Evolutionary conservation across 2,113 vertebrate species (phyloP), one percentile per base, ranked within the genome.

Genomic region (Sporophila hypoxantha): DNA sequence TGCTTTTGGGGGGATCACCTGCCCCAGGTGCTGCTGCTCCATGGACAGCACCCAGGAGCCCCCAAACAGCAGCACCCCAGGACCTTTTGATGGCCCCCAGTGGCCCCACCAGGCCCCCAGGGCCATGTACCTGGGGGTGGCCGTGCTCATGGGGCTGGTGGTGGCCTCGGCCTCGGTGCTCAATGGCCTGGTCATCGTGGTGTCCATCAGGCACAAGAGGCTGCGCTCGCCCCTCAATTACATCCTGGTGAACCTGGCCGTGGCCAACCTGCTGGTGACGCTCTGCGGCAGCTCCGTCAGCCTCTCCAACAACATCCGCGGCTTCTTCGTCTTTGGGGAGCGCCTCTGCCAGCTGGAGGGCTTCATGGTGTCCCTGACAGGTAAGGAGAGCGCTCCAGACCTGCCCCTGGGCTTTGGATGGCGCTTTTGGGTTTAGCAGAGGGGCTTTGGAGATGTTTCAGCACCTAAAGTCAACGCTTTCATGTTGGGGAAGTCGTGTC

Each of bases 341-440:
- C 18, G 6, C 3, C 10, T 94, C 44, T 95, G 96, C 2, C 30
- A 94, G 90, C 92, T 97, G 30, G 96, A 97, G 91, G 96, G 96
- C 67, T 96, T 96, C 96, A 94, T 96, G 95, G 95, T 97, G 41
- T 95, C 96, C 41, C 76, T 97, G 55, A 97, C 96, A 44, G 96
- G 96, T 97, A 49, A 94, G 87, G 57, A 14, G 25, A 4, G 0
- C 4, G 0, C 34, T 27, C 0, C 0, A 42, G 4, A 3, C 12
- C 41, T 3, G 6, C 2, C 23, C 4, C 0, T 18, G 32, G 46
- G 26, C 32, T 75, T 23, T 15, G 41, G 25, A 0, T 10, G 56
- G 4, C 49, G 34, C 2, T 18, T 1, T 3, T 7, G 62, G 20
- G 7, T 19, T 61, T 6, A 5, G 64, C 42, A 10, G 23, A 50